These are phyloP conservation scores for Entomobrya proxima DNA, from an alignment of 2,888 invertebrate genomes.

Conservation along the genomic window DNA sequence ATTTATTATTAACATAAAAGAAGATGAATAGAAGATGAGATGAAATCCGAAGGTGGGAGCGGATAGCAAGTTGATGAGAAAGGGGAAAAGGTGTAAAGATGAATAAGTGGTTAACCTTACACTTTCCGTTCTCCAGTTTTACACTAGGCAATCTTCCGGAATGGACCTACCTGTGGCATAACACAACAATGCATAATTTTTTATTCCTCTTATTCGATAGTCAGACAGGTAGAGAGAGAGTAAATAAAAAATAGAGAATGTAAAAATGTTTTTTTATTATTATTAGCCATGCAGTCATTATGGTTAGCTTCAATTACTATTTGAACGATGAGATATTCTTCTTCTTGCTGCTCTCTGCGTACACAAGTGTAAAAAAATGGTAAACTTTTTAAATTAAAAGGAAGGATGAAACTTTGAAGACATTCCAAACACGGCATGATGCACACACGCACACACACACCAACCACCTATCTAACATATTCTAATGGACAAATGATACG, in stretches of 20 bases:
- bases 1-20: neutral
- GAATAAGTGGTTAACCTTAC: conserved; percentile 73
- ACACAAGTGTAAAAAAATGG: neutral
- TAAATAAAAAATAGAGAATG: too few relatives aligned
- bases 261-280: too few relatives aligned
- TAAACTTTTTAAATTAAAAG: conserved; percentile 32
- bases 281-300: too few relatives aligned
- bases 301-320: too few relatives aligned
- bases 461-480: conserved; percentile 37
- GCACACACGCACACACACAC: conserved; percentile 46
- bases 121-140: conserved; percentile 26
- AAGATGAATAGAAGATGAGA: conserved; percentile 47
- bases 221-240: too few relatives aligned
- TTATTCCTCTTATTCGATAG: too few relatives aligned
- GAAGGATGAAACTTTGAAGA: neutral
- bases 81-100: conserved; percentile 69
- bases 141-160: too few relatives aligned
- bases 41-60: neutral
- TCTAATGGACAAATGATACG: conserved; percentile 58
- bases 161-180: too few relatives aligned
- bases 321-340: too few relatives aligned
- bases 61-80: neutral
- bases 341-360: neutral
- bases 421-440: conserved; percentile 53
- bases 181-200: too few relatives aligned